Conservation (phyloP, 2,113 vertebrate genomes). For the Podiceps cristatus region DNA sequence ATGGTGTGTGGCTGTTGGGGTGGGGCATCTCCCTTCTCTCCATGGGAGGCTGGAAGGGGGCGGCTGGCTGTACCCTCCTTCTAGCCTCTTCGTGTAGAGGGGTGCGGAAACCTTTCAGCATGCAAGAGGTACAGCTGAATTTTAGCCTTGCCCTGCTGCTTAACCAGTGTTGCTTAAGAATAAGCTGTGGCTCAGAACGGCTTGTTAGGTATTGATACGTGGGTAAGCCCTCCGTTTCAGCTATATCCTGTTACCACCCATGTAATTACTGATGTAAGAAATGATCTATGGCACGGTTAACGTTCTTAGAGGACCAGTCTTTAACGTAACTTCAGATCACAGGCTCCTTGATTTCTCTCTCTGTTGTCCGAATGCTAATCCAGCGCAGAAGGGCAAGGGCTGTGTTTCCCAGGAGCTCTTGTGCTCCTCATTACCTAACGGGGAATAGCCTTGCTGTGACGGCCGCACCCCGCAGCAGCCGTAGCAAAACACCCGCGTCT, state of each 20-base stretch:
- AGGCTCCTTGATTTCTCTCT: neutral
- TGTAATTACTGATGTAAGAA: neutral
- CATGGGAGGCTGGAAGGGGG: neutral
- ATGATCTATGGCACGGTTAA: accelerated
- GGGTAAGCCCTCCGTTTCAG: neutral
- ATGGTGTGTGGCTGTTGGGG: neutral
- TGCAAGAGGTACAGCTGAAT: neutral
- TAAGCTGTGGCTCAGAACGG: neutral
- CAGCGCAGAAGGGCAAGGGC: accelerated
- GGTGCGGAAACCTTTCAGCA: neutral
- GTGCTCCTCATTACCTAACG: neutral
- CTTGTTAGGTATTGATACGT: accelerated
- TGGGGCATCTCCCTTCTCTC: neutral
- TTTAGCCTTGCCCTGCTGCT: neutral
- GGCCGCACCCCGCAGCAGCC: neutral
- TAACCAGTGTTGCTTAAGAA: neutral
- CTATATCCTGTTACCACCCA: neutral
- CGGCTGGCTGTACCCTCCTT: neutral
- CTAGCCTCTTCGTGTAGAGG: neutral
- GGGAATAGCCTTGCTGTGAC: neutral
- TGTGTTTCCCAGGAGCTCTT: neutral
- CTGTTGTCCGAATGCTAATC: accelerated
- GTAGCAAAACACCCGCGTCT: accelerated
- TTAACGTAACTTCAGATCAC: neutral
- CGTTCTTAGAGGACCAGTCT: neutral